phyloP scores from a whole-genome alignment of 64 coral and sea anemone genomes.

The Montipora cactus region DNA sequence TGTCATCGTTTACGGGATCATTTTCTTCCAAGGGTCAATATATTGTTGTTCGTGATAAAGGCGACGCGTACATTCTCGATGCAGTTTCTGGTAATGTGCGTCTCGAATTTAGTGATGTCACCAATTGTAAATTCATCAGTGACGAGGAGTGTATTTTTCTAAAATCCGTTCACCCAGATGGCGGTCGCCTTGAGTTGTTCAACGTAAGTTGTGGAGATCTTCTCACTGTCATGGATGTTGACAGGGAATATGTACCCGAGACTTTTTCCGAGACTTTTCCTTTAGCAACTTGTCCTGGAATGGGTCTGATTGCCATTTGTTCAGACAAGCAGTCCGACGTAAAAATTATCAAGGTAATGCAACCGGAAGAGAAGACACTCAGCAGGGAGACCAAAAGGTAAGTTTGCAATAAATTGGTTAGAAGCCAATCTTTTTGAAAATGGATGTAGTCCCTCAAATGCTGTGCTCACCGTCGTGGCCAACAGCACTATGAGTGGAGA shows the following conservation, averaged over 20 bases:
- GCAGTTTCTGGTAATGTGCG: neutral
- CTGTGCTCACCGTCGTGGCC: too few relatives aligned
- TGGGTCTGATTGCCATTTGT: neutral
- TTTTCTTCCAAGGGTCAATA: neutral
- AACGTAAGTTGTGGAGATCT: too few relatives aligned
- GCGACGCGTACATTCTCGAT: neutral
- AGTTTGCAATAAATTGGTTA: too few relatives aligned
- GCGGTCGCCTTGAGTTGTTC: neutral
- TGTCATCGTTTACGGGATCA: neutral
- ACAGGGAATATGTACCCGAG: too few relatives aligned
- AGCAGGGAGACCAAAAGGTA: too few relatives aligned
- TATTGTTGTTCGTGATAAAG: neutral
- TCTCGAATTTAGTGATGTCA: neutral
- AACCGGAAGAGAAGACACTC: too few relatives aligned
- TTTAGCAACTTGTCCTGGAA: neutral
- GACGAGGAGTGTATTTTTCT: neutral
- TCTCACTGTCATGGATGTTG: neutral
- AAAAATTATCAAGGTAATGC: too few relatives aligned
- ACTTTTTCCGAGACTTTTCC: too few relatives aligned
- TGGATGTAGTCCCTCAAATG: too few relatives aligned
- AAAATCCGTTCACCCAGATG: rapidly evolving
- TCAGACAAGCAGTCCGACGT: too few relatives aligned
- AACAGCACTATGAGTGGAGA: too few relatives aligned
- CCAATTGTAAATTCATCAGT: neutral
- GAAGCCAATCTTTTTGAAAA: too few relatives aligned